A percentile compares a stretch with the other conserved stretches of the same genome.
Conservation (phyloP, 1,140 invertebrate genomes). For the Laodelphax striatellus region DNA sequence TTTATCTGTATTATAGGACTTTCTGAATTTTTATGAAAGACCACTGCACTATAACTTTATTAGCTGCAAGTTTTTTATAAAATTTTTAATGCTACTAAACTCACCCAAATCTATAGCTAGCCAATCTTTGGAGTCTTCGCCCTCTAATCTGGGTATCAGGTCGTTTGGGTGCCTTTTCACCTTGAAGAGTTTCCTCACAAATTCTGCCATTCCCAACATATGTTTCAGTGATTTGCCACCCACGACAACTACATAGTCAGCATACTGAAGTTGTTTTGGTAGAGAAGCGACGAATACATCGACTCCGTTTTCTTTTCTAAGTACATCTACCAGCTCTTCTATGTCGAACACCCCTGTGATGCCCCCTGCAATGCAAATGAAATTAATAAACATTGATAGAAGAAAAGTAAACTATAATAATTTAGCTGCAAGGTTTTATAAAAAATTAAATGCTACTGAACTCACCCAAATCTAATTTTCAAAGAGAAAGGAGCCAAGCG, state of each 20-base stretch:
- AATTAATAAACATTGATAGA: constrained; percentile 4
- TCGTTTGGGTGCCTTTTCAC: constrained; percentile 52
- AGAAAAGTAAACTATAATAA: no score
- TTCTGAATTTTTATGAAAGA: no score
- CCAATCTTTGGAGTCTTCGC: constrained; percentile 64
- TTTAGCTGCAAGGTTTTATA: no score
- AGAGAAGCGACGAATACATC: constrained; percentile 73
- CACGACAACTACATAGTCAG: constrained; percentile 69
- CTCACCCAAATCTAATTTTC: no score
- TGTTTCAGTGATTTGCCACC: constrained; percentile 62
- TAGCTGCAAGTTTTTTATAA: no score
- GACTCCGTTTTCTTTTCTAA: constrained; percentile 62
- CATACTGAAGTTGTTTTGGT: constrained; percentile 62
- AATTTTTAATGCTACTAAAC: not conserved
- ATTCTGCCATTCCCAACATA: constrained; percentile 58
- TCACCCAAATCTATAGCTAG: constrained; percentile 80
- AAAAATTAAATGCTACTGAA: no score
- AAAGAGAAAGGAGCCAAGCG: no score
- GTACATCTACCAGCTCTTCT: constrained; percentile 66
- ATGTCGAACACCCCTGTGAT: constrained; percentile 71
- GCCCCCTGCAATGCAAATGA: constrained; percentile 48
- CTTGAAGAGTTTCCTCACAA: constrained; percentile 70
- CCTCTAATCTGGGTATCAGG: constrained; percentile 61
- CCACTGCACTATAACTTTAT: no score
- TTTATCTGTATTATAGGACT: no score